Conservation (phyloP, 2,113 vertebrate species). For the Tylochromis polylepis region DNA sequence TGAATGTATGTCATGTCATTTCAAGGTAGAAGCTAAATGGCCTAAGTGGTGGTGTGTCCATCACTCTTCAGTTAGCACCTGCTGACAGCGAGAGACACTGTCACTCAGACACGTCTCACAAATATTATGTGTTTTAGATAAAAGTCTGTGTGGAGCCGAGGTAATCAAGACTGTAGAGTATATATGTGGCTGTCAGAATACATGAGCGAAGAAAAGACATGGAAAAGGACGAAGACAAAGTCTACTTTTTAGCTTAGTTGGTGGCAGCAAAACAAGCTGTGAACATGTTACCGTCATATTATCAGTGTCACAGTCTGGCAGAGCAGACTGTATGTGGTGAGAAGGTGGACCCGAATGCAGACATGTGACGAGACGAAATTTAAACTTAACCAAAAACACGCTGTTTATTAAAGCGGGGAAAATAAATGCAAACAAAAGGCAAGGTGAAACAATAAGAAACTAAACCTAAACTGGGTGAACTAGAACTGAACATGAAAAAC, state of each 20-base stretch:
- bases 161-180: neutral
- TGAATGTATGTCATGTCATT: constrained; percentile 18
- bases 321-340: too few relatives aligned
- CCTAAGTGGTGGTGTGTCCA: neutral
- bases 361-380: too few relatives aligned
- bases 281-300: neutral
- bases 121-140: neutral
- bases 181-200: neutral
- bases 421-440: too few relatives aligned
- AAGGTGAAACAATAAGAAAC: too few relatives aligned
- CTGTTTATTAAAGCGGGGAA: too few relatives aligned
- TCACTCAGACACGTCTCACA: neutral
- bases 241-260: neutral
- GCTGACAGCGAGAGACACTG: neutral
- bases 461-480: too few relatives aligned
- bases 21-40: constrained; percentile 31
- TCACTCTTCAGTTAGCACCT: constrained; percentile 12
- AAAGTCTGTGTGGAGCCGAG: neutral
- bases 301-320: too few relatives aligned
- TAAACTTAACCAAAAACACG: too few relatives aligned
- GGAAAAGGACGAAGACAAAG: neutral
- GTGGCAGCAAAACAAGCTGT: neutral
- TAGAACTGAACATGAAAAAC: too few relatives aligned
- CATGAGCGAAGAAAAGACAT: neutral
- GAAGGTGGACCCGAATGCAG: too few relatives aligned